A percentile compares a stretch with the other conserved stretches of the same genome.
Evolutionary conservation across 2,888 invertebrate species (phyloP).

Genomic region (Uropetala carovei): DNA sequence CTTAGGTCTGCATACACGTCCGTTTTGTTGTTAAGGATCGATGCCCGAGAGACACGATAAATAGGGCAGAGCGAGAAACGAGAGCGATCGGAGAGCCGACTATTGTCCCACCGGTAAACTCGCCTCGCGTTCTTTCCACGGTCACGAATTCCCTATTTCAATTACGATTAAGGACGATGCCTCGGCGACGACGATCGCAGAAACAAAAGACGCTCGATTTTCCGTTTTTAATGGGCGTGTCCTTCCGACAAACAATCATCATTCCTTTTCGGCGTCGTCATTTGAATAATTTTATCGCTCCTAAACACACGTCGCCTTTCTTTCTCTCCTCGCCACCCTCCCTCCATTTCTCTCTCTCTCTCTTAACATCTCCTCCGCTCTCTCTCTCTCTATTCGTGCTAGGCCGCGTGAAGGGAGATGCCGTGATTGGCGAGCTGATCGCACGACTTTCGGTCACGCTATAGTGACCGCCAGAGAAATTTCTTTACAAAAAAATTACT

Average conservation of each 20-base stretch:
- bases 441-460: constrained; percentile 60
- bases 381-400: not conserved
- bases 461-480: not conserved
- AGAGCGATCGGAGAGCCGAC: not conserved
- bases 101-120: not conserved
- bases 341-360: not conserved
- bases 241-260: not conserved
- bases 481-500: not conserved
- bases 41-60: not conserved
- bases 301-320: constrained; percentile 45
- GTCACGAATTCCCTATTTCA: constrained; percentile 57
- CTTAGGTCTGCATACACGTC: not conserved
- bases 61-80: not conserved
- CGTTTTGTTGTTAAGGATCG: not conserved
- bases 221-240: constrained; percentile 34
- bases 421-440: constrained; percentile 47
- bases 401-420: not conserved
- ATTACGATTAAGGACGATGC: constrained; percentile 53
- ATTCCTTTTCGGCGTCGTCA: constrained; percentile 57
- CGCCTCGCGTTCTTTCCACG: not conserved
- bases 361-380: not conserved
- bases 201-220: constrained; percentile 43
- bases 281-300: constrained; percentile 63
- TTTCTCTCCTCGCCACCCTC: not conserved
- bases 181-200: constrained; percentile 36